phyloP scores from a whole-genome alignment of 92 coral and sea anemone genomes.

The Porites evermanni region DNA sequence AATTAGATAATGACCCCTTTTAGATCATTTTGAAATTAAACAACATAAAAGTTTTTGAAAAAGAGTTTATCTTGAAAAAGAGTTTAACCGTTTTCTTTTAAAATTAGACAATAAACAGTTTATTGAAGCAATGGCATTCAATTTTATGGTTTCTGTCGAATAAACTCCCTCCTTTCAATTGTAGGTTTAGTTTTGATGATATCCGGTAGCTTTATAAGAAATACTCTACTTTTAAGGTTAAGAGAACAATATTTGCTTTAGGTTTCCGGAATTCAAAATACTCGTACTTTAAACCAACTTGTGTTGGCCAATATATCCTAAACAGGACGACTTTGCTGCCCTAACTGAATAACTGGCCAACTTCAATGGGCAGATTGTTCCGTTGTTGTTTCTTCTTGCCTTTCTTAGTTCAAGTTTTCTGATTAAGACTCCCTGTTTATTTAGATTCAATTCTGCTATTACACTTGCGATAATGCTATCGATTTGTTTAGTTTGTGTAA shows the following conservation, averaged over 20 bases:
- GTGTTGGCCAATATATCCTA: constrained; percentile 37
- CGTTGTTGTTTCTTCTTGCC: background rate
- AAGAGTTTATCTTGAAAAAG: background rate
- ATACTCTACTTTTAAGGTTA: constrained; percentile 32
- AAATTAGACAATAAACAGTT: background rate
- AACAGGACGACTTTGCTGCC: constrained; percentile 19
- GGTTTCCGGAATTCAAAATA: constrained; percentile 54
- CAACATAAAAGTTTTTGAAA: background rate
- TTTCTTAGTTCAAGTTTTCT: background rate
- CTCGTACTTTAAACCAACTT: constrained; percentile 28
- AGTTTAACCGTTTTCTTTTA: background rate
- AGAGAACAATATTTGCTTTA: constrained; percentile 34
- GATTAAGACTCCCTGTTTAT: constrained; percentile 31
- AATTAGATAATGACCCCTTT: constrained; percentile 5
- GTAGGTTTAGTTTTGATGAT: constrained; percentile 35
- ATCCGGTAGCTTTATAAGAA: constrained; percentile 45
- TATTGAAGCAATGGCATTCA: constrained; percentile 4
- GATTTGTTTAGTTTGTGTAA: constrained; percentile 57
- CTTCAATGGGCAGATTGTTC: background rate
- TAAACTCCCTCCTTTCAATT: background rate
- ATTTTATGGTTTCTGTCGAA: constrained; percentile 8
- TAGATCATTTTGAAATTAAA: background rate
- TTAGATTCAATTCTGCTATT: constrained; percentile 46
- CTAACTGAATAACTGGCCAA: background rate
- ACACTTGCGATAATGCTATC: constrained; percentile 55